These are phyloP conservation scores for Willisornis vidua DNA, from an alignment of 2,113 vertebrate species.

Conservation along the genomic window DNA sequence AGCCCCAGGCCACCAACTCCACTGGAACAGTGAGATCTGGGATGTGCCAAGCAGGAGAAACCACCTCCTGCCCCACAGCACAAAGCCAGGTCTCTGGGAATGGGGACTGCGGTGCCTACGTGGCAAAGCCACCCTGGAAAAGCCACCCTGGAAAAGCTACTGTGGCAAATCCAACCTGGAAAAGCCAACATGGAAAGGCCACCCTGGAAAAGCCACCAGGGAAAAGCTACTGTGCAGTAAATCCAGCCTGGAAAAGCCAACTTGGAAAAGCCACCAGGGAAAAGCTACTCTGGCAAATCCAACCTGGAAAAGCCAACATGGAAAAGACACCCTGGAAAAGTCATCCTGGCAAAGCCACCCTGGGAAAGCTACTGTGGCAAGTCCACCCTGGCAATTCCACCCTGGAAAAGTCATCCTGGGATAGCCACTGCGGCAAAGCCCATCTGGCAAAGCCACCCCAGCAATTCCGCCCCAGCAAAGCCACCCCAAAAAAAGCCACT, in stretches of 20 bases:
- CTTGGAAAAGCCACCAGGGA: background rate
- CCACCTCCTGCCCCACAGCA: background rate
- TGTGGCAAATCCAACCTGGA: background rate
- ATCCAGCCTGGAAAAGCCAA: background rate
- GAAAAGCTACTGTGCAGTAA: background rate
- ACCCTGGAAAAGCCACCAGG: background rate
- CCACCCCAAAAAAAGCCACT: too few relatives aligned
- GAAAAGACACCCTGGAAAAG: background rate
- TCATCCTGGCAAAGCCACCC: background rate
- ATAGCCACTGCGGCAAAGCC: too few relatives aligned
- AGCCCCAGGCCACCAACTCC: background rate
- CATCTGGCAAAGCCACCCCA: too few relatives aligned
- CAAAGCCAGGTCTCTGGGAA: fast-evolving
- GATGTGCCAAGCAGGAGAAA: background rate
- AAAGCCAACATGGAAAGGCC: background rate
- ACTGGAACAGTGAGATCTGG: background rate
- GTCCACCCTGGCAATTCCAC: background rate
- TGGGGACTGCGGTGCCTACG: fast-evolving
- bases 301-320: background rate
- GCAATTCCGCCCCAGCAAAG: too few relatives aligned
- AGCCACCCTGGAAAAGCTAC: background rate
- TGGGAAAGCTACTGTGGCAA: background rate
- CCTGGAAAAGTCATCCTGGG: background rate
- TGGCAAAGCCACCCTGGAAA: background rate
- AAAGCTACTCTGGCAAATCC: background rate